Evolutionary conservation across 2,888 invertebrate species (phyloP).

Genomic region (Alviniconcha strummeri): DNA sequence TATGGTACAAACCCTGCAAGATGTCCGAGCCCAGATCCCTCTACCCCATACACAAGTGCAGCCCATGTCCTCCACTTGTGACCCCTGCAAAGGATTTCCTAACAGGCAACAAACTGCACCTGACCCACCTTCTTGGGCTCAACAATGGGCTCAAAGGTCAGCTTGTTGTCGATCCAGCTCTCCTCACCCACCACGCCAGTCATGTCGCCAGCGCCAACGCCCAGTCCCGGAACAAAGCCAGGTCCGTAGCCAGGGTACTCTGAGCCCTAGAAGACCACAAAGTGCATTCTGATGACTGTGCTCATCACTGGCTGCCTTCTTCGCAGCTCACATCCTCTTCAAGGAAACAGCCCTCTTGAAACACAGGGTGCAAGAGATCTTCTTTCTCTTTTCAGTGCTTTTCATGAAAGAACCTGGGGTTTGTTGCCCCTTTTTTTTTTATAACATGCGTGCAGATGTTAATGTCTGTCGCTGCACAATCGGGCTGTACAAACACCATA

Average conservation of each 20-base stretch:
- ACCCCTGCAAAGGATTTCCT: too few species aligned
- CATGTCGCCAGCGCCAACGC: constrained; percentile 37
- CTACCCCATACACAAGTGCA: too few species aligned
- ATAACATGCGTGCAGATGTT: background rate
- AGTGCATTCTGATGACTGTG: background rate
- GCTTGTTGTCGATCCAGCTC: constrained; percentile 60
- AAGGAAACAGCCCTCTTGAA: background rate
- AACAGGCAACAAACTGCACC: background rate
- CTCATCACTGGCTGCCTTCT: background rate
- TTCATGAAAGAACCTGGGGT: too few species aligned
- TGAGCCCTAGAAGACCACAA: constrained; percentile 9
- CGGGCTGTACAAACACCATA: too few species aligned
- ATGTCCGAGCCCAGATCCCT: too few species aligned
- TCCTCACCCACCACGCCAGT: constrained; percentile 48
- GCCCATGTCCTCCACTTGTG: too few species aligned
- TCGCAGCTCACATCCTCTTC: background rate
- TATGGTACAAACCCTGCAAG: too few species aligned
- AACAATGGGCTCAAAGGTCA: constrained; percentile 58
- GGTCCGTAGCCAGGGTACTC: constrained; percentile 29
- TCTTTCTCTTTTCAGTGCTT: too few species aligned
- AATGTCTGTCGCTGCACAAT: too few species aligned
- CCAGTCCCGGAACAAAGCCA: constrained; percentile 4
- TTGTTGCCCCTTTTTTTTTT: background rate
- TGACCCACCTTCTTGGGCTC: constrained; percentile 48
- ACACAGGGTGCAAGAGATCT: background rate